phyloP scores from a whole-genome alignment of 2,797 vertebrate species.

The Gallinago stenura region DNA sequence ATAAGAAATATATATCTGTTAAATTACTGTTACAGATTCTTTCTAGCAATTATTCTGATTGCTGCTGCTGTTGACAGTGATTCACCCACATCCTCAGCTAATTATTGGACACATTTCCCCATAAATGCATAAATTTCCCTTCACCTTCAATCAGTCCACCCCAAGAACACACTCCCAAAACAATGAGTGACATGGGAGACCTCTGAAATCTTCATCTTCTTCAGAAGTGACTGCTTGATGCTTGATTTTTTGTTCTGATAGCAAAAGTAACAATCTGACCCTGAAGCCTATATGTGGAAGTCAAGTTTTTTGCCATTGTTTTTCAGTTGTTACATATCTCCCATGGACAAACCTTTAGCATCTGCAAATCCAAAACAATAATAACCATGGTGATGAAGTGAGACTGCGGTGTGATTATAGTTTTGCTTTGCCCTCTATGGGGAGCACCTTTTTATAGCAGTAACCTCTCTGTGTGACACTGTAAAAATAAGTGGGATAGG shows the following conservation, averaged over 20 bases:
- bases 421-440: background rate
- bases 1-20: background rate
- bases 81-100: background rate
- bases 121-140: background rate
- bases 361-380: background rate
- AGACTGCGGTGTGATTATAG: background rate
- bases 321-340: background rate
- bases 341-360: background rate
- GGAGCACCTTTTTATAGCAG: constrained; percentile 4
- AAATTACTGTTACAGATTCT: background rate
- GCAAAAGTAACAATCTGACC: background rate
- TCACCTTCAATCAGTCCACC: fast-evolving
- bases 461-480: background rate
- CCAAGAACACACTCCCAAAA: background rate
- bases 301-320: background rate
- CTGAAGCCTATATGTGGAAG: background rate
- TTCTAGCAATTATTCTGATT: background rate
- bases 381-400: background rate
- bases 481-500: background rate
- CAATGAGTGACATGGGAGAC: background rate
- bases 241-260: background rate
- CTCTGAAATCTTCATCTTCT: background rate
- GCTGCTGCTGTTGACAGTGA: background rate
- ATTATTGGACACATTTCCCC: background rate
- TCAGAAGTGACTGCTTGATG: background rate